phyloP scores from a whole-genome alignment of 2,888 invertebrate species.

The Diarsia dahlii region DNA sequence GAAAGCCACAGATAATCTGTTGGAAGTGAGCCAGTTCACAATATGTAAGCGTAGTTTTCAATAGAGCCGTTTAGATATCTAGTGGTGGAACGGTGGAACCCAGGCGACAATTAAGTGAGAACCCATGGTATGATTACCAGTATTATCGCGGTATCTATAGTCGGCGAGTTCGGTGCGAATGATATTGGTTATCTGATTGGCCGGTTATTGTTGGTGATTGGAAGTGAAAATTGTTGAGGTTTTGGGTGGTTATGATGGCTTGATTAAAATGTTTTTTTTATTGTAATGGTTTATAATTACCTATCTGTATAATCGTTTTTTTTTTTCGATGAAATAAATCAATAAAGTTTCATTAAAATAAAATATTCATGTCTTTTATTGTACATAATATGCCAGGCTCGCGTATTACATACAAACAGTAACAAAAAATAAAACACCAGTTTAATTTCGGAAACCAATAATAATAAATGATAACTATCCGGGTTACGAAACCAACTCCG shows the following conservation, averaged over 20 bases:
- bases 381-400: neutral
- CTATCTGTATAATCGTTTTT: neutral
- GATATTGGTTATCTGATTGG: slow-evolving; percentile 14
- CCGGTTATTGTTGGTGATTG: slow-evolving; percentile 18
- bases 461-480: slow-evolving; percentile 1
- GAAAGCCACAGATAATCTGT: slow-evolving; percentile 83
- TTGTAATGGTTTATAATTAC: neutral
- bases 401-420: too few species aligned
- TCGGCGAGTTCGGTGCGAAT: slow-evolving; percentile 21
- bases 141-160: slow-evolving; percentile 43
- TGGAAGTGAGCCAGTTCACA: slow-evolving; percentile 88
- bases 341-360: neutral
- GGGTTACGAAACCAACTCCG: slow-evolving; percentile 31
- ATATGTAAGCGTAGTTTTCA: slow-evolving; percentile 82
- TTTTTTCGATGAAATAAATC: neutral
- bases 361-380: neutral
- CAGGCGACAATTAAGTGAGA: slow-evolving; percentile 69
- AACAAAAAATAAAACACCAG: neutral
- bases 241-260: neutral
- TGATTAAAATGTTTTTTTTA: neutral
- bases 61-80: slow-evolving; percentile 71
- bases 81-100: slow-evolving; percentile 50
- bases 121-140: slow-evolving; percentile 61
- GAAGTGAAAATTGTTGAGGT: slow-evolving; percentile 8
- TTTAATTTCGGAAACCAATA: neutral